phyloP scores from a whole-genome alignment of 1,140 invertebrate species.

The Dreissena polymorpha region DNA sequence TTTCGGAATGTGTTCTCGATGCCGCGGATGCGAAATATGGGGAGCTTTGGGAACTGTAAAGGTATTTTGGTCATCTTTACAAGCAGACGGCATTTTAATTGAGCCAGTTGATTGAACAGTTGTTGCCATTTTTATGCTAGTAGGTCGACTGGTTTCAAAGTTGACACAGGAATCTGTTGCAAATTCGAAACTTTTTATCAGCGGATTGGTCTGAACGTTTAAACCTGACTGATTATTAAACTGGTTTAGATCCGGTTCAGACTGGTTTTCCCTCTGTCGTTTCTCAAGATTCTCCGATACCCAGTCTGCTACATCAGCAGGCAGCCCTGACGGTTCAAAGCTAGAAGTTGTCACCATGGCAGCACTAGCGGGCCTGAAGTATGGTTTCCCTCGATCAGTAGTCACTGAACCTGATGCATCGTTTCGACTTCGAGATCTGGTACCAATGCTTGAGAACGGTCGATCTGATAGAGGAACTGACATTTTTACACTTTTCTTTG shows the following conservation, averaged over 20 bases:
- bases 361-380: slow-evolving; percentile 11
- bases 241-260: slow-evolving; percentile 31
- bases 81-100: background rate
- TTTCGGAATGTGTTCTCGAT: background rate
- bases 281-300: slow-evolving; percentile 45
- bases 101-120: too few relatives aligned
- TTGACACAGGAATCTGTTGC: background rate
- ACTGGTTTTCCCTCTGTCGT: slow-evolving; percentile 29
- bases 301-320: slow-evolving; percentile 49
- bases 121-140: background rate
- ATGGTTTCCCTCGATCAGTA: slow-evolving; percentile 22
- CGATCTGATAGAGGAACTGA: background rate
- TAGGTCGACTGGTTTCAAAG: background rate
- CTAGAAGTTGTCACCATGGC: background rate
- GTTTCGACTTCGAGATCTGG: slow-evolving; percentile 4
- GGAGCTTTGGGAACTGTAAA: slow-evolving; percentile 50
- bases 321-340: slow-evolving; percentile 35
- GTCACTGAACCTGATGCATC: background rate
- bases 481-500: background rate
- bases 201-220: slow-evolving; percentile 8
- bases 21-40: background rate
- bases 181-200: slow-evolving; percentile 23
- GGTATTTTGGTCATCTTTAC: slow-evolving; percentile 19
- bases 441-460: background rate
- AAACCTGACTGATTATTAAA: background rate